Evolutionary conservation across 2,888 invertebrate genomes (phyloP).

Genomic region (Caenorhabditis japonica): DNA sequence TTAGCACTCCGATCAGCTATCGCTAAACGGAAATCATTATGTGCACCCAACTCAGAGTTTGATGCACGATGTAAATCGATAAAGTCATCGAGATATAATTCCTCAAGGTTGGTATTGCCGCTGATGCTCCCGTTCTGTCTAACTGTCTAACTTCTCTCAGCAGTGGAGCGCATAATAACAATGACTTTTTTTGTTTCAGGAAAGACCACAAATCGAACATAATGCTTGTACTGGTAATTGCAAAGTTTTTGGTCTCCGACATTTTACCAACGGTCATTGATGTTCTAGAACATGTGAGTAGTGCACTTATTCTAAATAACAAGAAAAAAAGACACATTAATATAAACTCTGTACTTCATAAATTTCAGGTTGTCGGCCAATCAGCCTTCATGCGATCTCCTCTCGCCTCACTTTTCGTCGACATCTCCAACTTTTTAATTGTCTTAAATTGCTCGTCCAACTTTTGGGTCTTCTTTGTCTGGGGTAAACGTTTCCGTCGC

Average conservation of each 20-base stretch:
- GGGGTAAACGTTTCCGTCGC: slow-evolving; percentile 73
- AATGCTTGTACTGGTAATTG: slow-evolving; percentile 74
- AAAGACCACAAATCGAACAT: slow-evolving; percentile 76
- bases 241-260: slow-evolving; percentile 75
- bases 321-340: too few species aligned
- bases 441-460: slow-evolving; percentile 76
- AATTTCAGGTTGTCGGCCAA: slow-evolving; percentile 71
- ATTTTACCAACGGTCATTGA: slow-evolving; percentile 76
- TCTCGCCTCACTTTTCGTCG: slow-evolving; percentile 74
- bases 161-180: not conserved
- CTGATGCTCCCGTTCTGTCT: too few species aligned
- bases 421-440: slow-evolving; percentile 74
- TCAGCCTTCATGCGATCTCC: slow-evolving; percentile 70
- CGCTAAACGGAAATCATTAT: slow-evolving; percentile 63
- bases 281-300: slow-evolving; percentile 73
- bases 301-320: not conserved
- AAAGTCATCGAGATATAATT: slow-evolving; percentile 46
- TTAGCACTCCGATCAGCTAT: slow-evolving; percentile 57
- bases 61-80: slow-evolving; percentile 60
- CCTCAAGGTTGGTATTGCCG: slow-evolving; percentile 48
- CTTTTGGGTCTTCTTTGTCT: slow-evolving; percentile 76
- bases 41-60: slow-evolving; percentile 64
- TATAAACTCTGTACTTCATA: too few species aligned
- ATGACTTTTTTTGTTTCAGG: slow-evolving; percentile 45
- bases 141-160: not conserved